phyloP scores from a whole-genome alignment of 37 sponge, comb jelly and placozoan species.

The Dysidea cf. avara region DNA sequence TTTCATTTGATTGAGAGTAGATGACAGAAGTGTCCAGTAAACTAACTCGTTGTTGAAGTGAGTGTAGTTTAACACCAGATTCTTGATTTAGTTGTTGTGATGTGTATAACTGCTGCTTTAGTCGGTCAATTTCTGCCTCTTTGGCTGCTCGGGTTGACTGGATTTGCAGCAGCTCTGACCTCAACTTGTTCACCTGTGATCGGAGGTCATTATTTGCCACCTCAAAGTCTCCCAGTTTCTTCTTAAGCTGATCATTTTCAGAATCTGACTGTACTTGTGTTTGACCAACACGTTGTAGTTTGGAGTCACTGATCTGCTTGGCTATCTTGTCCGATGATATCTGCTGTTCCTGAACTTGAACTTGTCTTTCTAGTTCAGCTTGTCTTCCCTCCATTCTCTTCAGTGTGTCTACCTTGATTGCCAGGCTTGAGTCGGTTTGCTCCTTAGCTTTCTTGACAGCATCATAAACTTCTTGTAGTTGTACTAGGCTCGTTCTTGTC shows the following conservation, averaged over 20 bases:
- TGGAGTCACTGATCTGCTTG: slow-evolving; percentile 4
- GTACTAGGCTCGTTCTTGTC: slow-evolving; percentile 3
- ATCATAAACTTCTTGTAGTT: slow-evolving; percentile 26
- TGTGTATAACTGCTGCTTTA: slow-evolving; percentile 33
- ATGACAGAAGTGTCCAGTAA: neutral
- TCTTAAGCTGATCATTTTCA: slow-evolving; percentile 5
- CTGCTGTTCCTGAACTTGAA: slow-evolving; percentile 14
- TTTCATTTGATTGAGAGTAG: neutral
- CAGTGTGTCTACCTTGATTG: neutral
- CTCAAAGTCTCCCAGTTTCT: slow-evolving; percentile 18
- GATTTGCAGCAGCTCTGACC: neutral
- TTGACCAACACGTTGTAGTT: slow-evolving; percentile 8
- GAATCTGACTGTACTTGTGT: neutral
- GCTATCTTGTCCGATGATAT: neutral
- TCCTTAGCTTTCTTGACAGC: neutral
- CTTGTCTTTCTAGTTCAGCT: slow-evolving; percentile 10
- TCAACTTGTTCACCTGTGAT: slow-evolving; percentile 20
- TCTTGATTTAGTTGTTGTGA: slow-evolving; percentile 24
- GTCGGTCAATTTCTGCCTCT: slow-evolving; percentile 28
- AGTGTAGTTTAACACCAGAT: slow-evolving; percentile 10
- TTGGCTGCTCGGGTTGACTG: slow-evolving; percentile 17
- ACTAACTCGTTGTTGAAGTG: slow-evolving; percentile 1
- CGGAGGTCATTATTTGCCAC: neutral
- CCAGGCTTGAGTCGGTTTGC: neutral
- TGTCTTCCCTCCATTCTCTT: neutral